phyloP scores from a whole-genome alignment of 2,888 invertebrate genomes.

The Nemapogon koenigi region DNA sequence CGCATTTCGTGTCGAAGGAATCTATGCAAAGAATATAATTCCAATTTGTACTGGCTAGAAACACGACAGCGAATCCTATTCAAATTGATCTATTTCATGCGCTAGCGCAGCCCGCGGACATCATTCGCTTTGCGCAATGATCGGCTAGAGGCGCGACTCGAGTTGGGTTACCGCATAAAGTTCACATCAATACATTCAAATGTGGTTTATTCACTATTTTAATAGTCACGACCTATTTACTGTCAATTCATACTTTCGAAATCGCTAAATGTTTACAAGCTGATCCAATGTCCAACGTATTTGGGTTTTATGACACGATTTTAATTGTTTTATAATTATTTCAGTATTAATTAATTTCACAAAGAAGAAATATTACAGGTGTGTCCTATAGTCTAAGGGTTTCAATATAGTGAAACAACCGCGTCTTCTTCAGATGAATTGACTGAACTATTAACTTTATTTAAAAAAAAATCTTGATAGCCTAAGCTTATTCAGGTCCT shows the following conservation, averaged over 20 bases:
- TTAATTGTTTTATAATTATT: no score
- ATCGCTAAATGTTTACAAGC: neutral
- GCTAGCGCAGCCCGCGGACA: conserved; percentile 4
- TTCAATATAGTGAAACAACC: no score
- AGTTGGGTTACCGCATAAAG: conserved; percentile 6
- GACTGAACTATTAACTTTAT: no score
- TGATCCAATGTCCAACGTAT: neutral
- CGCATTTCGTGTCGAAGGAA: conserved; percentile 9
- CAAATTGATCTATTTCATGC: conserved; percentile 9
- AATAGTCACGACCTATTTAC: conserved; percentile 6
- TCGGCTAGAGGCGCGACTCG: conserved; percentile 7
- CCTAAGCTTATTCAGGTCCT: no score
- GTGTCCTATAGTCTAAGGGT: no score
- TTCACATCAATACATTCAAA: conserved; percentile 6
- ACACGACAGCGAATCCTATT: conserved; percentile 10
- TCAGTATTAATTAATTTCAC: no score
- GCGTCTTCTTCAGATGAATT: no score
- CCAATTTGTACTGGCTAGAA: conserved; percentile 7
- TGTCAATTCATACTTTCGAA: neutral
- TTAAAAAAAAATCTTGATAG: no score
- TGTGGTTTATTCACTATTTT: conserved; percentile 6
- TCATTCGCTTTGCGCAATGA: conserved; percentile 5
- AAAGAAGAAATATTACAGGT: no score
- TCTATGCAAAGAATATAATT: conserved; percentile 9
- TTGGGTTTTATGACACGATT: neutral